Evolutionary conservation across 1,140 invertebrate species (phyloP).

Genomic region (Dryas iulia): DNA sequence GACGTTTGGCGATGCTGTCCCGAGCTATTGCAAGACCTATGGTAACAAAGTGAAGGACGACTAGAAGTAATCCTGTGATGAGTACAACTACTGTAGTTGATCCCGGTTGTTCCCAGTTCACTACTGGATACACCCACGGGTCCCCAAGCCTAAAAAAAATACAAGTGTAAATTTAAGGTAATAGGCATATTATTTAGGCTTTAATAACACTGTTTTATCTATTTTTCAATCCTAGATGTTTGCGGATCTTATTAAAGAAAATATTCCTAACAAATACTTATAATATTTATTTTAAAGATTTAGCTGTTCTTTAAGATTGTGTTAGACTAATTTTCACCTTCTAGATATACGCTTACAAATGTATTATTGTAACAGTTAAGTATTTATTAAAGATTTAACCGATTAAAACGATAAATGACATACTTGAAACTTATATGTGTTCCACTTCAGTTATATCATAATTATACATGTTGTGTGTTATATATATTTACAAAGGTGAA

Average conservation of each 20-base stretch:
- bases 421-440: not conserved
- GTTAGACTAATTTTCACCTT: too few relatives aligned
- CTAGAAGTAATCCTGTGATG: slow-evolving; percentile 51
- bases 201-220: too few relatives aligned
- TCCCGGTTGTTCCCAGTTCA: slow-evolving; percentile 62
- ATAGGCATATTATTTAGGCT: too few relatives aligned
- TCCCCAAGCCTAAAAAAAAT: slow-evolving; percentile 61
- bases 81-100: slow-evolving; percentile 40
- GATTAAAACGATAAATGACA: not conserved
- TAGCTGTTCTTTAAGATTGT: not conserved
- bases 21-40: slow-evolving; percentile 49
- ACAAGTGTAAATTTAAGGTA: too few relatives aligned
- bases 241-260: too few relatives aligned
- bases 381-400: too few relatives aligned
- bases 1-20: slow-evolving; percentile 39
- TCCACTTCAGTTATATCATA: not conserved
- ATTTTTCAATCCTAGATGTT: too few relatives aligned
- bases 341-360: too few relatives aligned
- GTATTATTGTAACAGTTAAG: too few relatives aligned
- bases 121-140: slow-evolving; percentile 62
- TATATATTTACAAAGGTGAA: not conserved
- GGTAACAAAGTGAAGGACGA: slow-evolving; percentile 48
- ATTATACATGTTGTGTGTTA: not conserved
- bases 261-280: too few relatives aligned
- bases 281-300: too few relatives aligned